These are phyloP conservation scores for Cryptocephalus moraei DNA, from an alignment of 2,888 invertebrate species.

Conservation along the genomic window DNA sequence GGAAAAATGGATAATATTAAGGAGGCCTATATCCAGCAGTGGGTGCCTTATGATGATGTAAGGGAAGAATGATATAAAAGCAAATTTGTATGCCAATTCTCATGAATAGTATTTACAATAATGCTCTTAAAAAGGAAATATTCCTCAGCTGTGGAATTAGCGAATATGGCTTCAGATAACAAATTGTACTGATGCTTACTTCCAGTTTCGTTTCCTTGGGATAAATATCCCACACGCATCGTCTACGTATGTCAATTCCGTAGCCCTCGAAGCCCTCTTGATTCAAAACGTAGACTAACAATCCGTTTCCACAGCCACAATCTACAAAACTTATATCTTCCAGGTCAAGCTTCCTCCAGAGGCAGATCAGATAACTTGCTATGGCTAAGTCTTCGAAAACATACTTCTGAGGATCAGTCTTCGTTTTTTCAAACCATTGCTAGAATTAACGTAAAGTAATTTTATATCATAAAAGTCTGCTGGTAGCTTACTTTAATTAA, in stretches of 20 bases:
- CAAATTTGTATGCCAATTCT: too few relatives aligned
- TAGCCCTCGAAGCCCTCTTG: constrained; percentile 74
- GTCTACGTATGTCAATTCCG: constrained; percentile 74
- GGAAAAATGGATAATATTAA: too few relatives aligned
- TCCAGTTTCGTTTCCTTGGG: constrained; percentile 52
- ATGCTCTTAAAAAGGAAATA: too few relatives aligned
- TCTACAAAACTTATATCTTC: constrained; percentile 63
- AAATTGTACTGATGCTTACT: constrained; percentile 34
- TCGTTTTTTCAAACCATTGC: constrained; percentile 87
- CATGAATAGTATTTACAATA: too few relatives aligned
- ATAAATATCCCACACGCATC: constrained; percentile 84
- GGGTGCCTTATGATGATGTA: too few relatives aligned
- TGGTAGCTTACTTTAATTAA: constrained; percentile 52
- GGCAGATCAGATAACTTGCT: constrained; percentile 69
- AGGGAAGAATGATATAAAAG: too few relatives aligned
- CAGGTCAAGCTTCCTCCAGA: constrained; percentile 50
- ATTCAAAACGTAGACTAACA: constrained; percentile 76
- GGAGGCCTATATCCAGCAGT: too few relatives aligned
- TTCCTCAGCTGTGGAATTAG: too few relatives aligned
- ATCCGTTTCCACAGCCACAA: constrained; percentile 95
- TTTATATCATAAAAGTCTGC: background rate
- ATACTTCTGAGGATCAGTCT: constrained; percentile 88
- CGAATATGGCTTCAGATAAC: too few relatives aligned
- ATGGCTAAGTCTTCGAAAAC: constrained; percentile 96
- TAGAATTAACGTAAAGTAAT: constrained; percentile 29